A percentile compares a stretch with the other conserved stretches of the same genome.
Evolutionary conservation across 1,140 invertebrate species (phyloP).

Genomic region (Heliconius hermathena): DNA sequence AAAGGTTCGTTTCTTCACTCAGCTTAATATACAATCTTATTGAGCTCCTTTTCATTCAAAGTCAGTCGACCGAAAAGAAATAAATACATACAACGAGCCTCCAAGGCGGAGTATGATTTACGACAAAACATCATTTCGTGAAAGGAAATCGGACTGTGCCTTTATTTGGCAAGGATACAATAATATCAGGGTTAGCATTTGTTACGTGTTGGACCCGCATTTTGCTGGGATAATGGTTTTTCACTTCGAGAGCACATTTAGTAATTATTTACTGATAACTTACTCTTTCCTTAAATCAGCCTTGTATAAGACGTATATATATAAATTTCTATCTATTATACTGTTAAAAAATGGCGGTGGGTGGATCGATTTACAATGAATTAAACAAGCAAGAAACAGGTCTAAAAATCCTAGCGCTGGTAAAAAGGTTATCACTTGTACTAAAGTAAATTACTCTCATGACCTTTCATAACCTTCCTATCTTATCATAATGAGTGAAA

Average conservation of each 20-base stretch:
- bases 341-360: too few species aligned
- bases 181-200: conserved; percentile 8
- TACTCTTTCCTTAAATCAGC: not conserved
- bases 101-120: conserved; percentile 51
- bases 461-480: not conserved
- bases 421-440: not conserved
- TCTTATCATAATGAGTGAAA: not conserved
- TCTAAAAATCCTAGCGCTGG: too few species aligned
- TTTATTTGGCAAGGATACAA: conserved; percentile 45
- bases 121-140: conserved; percentile 47
- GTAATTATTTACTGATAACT: conserved; percentile 7
- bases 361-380: too few species aligned
- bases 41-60: conserved; percentile 44
- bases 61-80: conserved; percentile 49
- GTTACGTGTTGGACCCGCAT: not conserved
- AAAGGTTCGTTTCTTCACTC: conserved; percentile 35
- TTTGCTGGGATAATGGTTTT: not conserved
- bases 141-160: conserved; percentile 27
- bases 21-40: conserved; percentile 32
- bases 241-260: not conserved
- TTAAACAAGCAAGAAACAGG: too few species aligned
- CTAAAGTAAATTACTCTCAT: conserved; percentile 6
- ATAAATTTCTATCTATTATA: not conserved
- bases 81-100: conserved; percentile 51
- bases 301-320: not conserved